These are phyloP conservation scores for Zosterops pallidus DNA, from an alignment of 2,113 vertebrate species.

Conservation along the genomic window DNA sequence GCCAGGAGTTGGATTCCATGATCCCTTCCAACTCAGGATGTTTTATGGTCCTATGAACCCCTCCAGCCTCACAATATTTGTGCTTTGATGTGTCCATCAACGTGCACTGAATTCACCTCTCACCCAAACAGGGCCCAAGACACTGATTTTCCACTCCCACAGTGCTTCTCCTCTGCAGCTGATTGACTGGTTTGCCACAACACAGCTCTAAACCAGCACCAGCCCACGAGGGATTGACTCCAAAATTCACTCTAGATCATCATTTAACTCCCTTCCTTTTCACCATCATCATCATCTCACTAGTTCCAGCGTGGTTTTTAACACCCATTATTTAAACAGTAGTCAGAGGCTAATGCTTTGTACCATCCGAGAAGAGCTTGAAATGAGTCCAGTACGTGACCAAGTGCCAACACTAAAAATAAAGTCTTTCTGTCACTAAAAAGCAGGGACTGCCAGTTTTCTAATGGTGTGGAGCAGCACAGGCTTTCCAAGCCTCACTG, in stretches of 20 bases:
- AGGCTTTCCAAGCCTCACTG: conserved; percentile 34
- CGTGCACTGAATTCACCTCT: background rate
- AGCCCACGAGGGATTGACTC: background rate
- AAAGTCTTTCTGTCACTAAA: conserved; percentile 52
- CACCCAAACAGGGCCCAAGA: background rate
- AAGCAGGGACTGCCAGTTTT: conserved; percentile 43
- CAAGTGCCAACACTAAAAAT: conserved; percentile 54
- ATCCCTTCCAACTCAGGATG: background rate
- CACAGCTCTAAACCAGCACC: background rate
- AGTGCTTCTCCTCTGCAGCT: background rate
- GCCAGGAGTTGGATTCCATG: background rate
- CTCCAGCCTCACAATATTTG: background rate
- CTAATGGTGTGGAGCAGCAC: conserved; percentile 2
- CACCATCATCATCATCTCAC: background rate
- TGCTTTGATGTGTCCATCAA: background rate
- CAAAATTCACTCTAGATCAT: background rate
- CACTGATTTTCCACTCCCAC: background rate
- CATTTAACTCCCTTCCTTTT: background rate
- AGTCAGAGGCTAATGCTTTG: background rate
- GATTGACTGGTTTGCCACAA: background rate
- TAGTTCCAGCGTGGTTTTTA: conserved; percentile 32
- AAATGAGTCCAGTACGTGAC: background rate
- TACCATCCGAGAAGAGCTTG: conserved; percentile 38
- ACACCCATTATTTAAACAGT: conserved; percentile 30
- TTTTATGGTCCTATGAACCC: background rate